phyloP scores from a whole-genome alignment of 2,888 invertebrate species.

The Eristalis arbustorum region DNA sequence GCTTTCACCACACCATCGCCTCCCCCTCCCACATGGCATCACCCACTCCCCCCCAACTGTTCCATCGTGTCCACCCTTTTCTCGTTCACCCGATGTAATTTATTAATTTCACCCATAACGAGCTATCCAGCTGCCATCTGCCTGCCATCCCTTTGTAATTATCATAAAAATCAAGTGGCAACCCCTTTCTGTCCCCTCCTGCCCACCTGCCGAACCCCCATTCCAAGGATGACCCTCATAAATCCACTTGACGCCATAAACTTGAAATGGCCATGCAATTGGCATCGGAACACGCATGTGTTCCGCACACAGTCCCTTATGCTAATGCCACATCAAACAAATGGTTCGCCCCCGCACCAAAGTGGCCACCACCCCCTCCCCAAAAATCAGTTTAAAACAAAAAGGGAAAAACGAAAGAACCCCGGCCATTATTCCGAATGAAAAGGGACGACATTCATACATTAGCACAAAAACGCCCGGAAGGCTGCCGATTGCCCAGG shows the following conservation, averaged over 20 bases:
- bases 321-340: neutral
- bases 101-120: neutral
- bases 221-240: conserved; percentile 10
- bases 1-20: neutral
- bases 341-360: neutral
- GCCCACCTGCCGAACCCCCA: neutral
- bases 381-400: neutral
- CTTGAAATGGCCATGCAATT: neutral
- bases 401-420: neutral
- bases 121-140: neutral
- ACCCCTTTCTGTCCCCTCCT: neutral
- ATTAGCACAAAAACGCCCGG: conserved; percentile 6
- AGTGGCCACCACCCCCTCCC: neutral
- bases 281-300: neutral
- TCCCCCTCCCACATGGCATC: no score
- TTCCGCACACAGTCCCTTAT: neutral
- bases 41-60: no score
- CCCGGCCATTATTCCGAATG: neutral
- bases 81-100: neutral
- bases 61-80: neutral
- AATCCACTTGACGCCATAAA: conserved; percentile 5
- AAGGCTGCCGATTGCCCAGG: neutral
- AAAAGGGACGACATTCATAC: conserved; percentile 38
- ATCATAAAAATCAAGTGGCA: neutral
- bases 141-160: neutral